Percentiles rank a stretch among this genome's conserved stretches.
Evolutionary conservation across 2,113 vertebrate genomes (phyloP).

Genomic region (Macheiramphus alcinus): DNA sequence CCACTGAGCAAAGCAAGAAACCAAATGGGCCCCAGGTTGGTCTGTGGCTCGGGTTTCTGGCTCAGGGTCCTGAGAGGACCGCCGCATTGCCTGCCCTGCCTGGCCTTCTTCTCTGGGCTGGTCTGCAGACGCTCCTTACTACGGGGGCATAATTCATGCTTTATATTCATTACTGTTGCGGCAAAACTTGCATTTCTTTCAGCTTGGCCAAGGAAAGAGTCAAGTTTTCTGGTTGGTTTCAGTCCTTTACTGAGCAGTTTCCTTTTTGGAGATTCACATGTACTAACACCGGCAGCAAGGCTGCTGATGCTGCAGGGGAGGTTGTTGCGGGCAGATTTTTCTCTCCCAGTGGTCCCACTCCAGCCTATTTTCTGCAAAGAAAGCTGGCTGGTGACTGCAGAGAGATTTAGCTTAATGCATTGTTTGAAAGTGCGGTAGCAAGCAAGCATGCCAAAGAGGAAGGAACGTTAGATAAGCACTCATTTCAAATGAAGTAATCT

Average conservation of each 20-base stretch:
- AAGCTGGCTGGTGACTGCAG: background rate
- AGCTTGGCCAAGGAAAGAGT: background rate
- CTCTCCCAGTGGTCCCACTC: background rate
- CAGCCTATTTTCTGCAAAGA: background rate
- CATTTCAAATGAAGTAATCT: background rate
- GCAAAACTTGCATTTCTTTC: background rate
- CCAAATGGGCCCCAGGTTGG: no score
- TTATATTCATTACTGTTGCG: background rate
- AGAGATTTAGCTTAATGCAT: background rate
- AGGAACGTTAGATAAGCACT: background rate
- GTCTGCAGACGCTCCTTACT: background rate
- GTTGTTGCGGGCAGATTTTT: background rate
- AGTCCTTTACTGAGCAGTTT: background rate
- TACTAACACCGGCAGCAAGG: no score
- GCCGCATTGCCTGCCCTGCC: fast-evolving
- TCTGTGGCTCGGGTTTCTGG: background rate
- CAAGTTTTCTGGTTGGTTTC: background rate
- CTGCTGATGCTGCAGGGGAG: background rate
- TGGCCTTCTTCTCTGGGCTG: background rate
- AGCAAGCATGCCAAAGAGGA: background rate
- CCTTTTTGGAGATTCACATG: background rate
- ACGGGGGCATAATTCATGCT: background rate
- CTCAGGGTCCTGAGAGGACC: background rate
- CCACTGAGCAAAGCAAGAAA: background rate
- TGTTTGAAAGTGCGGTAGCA: background rate